These are phyloP conservation scores for Spodoptera frugiperda DNA, from an alignment of 1,140 invertebrate genomes.

Conservation along the genomic window DNA sequence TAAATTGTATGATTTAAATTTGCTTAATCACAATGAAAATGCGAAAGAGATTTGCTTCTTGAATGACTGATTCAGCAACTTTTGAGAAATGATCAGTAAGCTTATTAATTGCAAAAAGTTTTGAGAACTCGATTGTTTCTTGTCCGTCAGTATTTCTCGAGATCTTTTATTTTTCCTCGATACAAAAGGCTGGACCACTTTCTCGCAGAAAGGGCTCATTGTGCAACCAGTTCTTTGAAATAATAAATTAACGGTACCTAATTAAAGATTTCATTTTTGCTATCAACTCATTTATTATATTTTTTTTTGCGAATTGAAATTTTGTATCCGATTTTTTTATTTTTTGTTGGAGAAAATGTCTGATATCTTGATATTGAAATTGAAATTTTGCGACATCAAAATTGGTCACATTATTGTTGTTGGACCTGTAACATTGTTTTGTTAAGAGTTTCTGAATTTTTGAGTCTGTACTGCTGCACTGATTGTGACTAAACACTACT, in stretches of 20 bases:
- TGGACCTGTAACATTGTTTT: too few relatives aligned
- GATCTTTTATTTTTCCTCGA: constrained; percentile 44
- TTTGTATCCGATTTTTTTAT: not conserved
- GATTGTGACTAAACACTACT: too few relatives aligned
- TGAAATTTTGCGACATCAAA: too few relatives aligned
- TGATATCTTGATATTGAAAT: too few relatives aligned
- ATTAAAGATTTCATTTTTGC: constrained; percentile 49
- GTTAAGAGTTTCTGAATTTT: too few relatives aligned
- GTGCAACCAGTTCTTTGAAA: constrained; percentile 48
- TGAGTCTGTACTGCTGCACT: too few relatives aligned
- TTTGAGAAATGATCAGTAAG: constrained; percentile 38
- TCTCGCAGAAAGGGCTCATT: constrained; percentile 46
- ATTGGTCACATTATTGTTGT: too few relatives aligned
- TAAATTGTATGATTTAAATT: not conserved
- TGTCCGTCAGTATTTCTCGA: constrained; percentile 40
- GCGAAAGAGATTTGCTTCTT: not conserved
- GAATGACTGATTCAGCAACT: constrained; percentile 32
- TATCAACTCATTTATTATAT: constrained; percentile 36
- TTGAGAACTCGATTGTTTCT: constrained; percentile 45
- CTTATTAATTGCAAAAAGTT: constrained; percentile 49
- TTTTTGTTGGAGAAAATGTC: too few relatives aligned
- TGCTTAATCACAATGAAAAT: constrained; percentile 15
- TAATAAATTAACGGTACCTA: constrained; percentile 54
- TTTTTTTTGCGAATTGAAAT: constrained; percentile 5
- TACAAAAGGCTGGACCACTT: constrained; percentile 53